Percentiles rank a stretch among this genome's conserved stretches.
Conservation (phyloP, 2,113 vertebrate species). For the Hippocampus comes region DNA sequence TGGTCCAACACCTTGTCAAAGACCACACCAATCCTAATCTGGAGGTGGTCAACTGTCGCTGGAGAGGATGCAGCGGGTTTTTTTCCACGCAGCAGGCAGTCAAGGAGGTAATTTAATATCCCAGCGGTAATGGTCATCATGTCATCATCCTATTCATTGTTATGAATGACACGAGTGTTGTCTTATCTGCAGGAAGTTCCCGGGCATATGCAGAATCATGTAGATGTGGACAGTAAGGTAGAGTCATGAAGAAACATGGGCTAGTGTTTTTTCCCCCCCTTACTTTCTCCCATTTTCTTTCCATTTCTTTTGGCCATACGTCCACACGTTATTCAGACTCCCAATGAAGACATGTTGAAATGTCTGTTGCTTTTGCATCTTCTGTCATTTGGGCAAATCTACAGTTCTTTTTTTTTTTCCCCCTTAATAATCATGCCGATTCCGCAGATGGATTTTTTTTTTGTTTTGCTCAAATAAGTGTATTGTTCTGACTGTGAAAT, state of each 20-base stretch:
- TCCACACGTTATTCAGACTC: neutral
- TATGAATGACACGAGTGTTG: constrained; percentile 1
- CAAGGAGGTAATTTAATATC: constrained; percentile 73
- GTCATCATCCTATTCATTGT: neutral
- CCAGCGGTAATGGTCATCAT: neutral
- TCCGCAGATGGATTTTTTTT: neutral
- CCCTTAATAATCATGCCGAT: neutral
- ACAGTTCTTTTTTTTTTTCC: neutral
- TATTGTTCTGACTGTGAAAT: neutral
- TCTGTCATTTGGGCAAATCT: neutral
- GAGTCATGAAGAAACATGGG: constrained; percentile 66
- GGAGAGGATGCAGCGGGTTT: constrained; percentile 85
- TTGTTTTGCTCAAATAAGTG: neutral
- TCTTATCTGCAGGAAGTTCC: constrained; percentile 75
- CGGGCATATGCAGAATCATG: constrained; percentile 86
- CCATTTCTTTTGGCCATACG: neutral
- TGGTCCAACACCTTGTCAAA: constrained; percentile 84
- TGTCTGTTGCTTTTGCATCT: neutral
- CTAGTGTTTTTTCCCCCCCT: no score
- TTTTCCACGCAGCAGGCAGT: constrained; percentile 80
- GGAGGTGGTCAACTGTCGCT: constrained; percentile 86
- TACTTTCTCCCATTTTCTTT: neutral
- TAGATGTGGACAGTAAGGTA: constrained; percentile 79
- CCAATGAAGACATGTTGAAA: neutral
- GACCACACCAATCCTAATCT: constrained; percentile 83